Conservation (phyloP, 1,140 invertebrate species). For the Zaprionus capensis region DNA sequence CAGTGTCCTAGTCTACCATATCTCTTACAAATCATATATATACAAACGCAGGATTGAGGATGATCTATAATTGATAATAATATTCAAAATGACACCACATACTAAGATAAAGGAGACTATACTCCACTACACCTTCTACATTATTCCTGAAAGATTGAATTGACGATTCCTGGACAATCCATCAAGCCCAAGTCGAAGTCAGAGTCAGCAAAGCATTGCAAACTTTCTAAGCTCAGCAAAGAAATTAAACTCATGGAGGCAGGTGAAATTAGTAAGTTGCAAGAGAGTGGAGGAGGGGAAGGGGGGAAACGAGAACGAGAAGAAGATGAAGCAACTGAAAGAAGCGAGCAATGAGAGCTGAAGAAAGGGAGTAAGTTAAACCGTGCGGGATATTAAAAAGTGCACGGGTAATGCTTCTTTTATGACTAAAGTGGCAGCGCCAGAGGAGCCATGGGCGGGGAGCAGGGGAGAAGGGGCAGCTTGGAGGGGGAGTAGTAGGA, state of each 20-base stretch:
- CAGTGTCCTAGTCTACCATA: no score
- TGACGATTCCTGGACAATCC: no score
- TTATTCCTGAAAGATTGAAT: no score
- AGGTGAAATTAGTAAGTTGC: neutral
- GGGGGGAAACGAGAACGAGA: neutral
- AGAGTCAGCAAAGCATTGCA: no score
- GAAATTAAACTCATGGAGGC: neutral
- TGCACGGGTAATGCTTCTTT: slow-evolving; percentile 80
- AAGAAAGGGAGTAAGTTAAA: slow-evolving; percentile 31
- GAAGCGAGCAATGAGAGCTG: neutral
- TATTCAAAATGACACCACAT: no score
- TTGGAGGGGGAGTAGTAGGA: neutral
- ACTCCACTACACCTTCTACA: no score
- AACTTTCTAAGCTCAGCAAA: neutral
- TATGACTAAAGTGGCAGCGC: slow-evolving; percentile 76
- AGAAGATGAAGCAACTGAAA: slow-evolving; percentile 50
- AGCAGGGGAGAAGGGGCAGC: neutral
- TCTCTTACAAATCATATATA: no score
- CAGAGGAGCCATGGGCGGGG: slow-evolving; percentile 21
- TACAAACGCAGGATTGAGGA: no score
- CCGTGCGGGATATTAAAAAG: slow-evolving; percentile 83
- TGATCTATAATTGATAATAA: no score
- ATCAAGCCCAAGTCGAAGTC: no score
- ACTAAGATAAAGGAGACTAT: no score
- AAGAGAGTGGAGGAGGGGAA: neutral